Base-by-base conservation (phyloP, 2,888 invertebrate species). In the Drosophila algonquin region DNA sequence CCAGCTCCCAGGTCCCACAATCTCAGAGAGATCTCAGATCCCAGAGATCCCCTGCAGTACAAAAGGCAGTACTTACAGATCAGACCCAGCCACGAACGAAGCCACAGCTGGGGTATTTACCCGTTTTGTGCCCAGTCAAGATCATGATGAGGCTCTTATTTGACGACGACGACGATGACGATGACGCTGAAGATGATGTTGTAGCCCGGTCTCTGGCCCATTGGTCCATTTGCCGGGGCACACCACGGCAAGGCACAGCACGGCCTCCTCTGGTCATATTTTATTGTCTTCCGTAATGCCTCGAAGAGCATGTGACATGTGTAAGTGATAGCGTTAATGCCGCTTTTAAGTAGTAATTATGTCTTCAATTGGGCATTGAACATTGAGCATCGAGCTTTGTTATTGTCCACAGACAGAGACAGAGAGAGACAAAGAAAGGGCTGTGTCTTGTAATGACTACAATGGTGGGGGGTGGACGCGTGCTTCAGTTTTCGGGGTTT, bases 241-340 rank as follows among this genome's bases (percentile, higher is more conserved):
- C 16, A 5, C 4, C 24, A 8, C 16, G 14, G 18, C 18, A 21
- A 1, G 54, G 21, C 18, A 16, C 16, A 5, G 24, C 24, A 9
- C 16, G 21, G 48, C 48, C 53, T 48, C 65, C 55, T 61, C 45
- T 45, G 59, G 24, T 60, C 46, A 50, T 46, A 59, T 70, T 70
- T 84, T 75, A 82, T 89, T 85, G 83, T 89, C 81, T 63, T 77
- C 60, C 68, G 65, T 87, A 89, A 87, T 87, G 87, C 80, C 73
- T 64, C 76, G 88, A 86, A 73, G 62, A 79, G 71, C 85, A 78
- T 86, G 85, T 86, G 85, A 86, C 85, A 86, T 89, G 85, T 86
- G 85, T 86, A 86, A 86, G 89, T 89, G 88, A 88, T 86, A 86
- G 86, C 80, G 79, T 87, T 85, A 88, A 86, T 87, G 85, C 89